Base-by-base conservation (phyloP, 2,113 vertebrate species). In the Podocnemis expansa region DNA sequence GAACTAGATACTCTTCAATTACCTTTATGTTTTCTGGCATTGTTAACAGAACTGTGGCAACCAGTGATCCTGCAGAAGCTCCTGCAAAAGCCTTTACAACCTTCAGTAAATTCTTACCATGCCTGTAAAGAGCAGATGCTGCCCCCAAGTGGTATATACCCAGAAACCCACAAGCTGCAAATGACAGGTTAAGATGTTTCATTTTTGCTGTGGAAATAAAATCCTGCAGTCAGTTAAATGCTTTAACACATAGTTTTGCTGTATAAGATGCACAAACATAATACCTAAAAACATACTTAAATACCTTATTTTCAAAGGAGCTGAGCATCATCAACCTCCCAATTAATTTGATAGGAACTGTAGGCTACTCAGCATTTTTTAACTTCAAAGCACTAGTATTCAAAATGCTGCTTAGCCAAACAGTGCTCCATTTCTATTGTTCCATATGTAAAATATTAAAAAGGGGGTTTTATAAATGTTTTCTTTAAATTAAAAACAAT, bases 131-230 rank as follows among this genome's bases (percentile, higher is more conserved):
- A 51, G 99, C 99, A 51, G 96, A 97, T 90, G 97, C 98, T 82
- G 98, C 99, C 80, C 99, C 99, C 97, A 99, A 97, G 94, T 99
- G 99, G 98, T 99, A 99, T 88, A 99, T 98, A 43, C 98, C 99
- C 97, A 99, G 88, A 97, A 99, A 99, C 8, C 99, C 99, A 96
- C 98, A 98, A 0, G 98, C 99, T 29, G 99, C 97, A 55, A 99
- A 99, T 2, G 99, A 99, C 95, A 99, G 45, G 94, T 99, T 99
- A 96, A 99, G 89, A 43, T 80, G 97, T 0, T 97, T 95, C 99
- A 99, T 99, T 43, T 41, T 95, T 54, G 89, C 98, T 97, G 97
- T 11, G 17, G 89, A 94, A 95, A 96, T 0, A 85, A 84, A 6
- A 12, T 8, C 89, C 49, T 55, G 63, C 25, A 54, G 56, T 88